Base-by-base conservation (phyloP, 2,888 invertebrate genomes). In the Ectemnius lituratus region DNA sequence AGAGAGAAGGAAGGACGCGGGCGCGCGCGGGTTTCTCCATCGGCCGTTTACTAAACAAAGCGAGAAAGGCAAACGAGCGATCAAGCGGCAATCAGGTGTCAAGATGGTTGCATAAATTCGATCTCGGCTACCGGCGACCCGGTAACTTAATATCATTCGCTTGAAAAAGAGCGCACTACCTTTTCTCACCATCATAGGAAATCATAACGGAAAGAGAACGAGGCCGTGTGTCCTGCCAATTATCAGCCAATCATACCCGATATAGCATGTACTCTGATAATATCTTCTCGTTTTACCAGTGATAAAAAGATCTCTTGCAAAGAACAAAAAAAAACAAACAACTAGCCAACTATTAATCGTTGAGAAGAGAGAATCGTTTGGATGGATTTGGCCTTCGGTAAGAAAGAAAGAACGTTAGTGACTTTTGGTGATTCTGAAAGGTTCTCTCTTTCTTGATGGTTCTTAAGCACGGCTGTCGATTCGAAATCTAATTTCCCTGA, bases 401-500 rank as follows among this genome's bases (percentile, higher is more conserved):
- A n/a, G n/a, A n/a, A n/a, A n/a, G n/a, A n/a, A n/a, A n/a, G n/a
- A n/a, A n/a, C n/a, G n/a, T n/a, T 20, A 20, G 28, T 37, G 28
- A 37, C 2, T 57, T 52, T 28, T 45, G 73, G 73, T 74, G 75
- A n/a, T n/a, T n/a, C n/a, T n/a, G n/a, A n/a, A n/a, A n/a, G n/a
- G 71, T 74, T 78, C 78, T 72, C 75, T 23, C 81, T 80, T 76
- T 62, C 67, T 63, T 62, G 73, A 73, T 82, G 82, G 82, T 82
- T 79, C 82, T 82, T 82, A 82, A 82, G 80, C 79, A 75, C 69
- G 77, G 82, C 82, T 79, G 82, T 85, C 84, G 82, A 83, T 82
- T 83, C 83, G 83, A 84, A 84, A 88, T 86, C 84, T 85, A 88
- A 86, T 88, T 88, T 88, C 80, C 81, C 82, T 76, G 87, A 85